These are phyloP conservation scores for Rallus crepitans DNA, from an alignment of 2,797 vertebrate genomes.

Conservation along the genomic window DNA sequence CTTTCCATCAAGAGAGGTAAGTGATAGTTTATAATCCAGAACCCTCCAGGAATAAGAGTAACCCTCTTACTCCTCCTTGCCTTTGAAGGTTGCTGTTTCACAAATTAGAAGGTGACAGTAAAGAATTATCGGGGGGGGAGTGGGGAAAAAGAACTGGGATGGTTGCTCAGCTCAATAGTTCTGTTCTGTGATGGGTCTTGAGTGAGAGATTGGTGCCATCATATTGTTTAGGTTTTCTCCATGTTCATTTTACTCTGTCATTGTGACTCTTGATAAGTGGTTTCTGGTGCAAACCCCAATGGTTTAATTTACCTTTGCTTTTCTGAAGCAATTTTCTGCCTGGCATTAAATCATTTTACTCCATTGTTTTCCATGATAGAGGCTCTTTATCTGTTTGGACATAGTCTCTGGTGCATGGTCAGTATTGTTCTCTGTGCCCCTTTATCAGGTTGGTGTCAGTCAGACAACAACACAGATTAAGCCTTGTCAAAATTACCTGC, in stretches of 20 bases:
- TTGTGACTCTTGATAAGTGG: background rate
- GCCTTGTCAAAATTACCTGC: background rate
- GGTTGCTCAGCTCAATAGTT: background rate
- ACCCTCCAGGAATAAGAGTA: too few relatives aligned
- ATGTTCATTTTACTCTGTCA: background rate
- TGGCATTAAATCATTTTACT: background rate
- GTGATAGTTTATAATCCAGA: background rate
- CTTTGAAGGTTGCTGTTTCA: background rate
- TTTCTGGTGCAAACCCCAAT: background rate
- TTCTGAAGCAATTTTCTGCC: background rate
- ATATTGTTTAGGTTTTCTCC: fast-evolving
- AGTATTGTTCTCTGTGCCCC: background rate
- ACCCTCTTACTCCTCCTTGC: background rate
- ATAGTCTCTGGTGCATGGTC: background rate
- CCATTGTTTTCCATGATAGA: background rate
- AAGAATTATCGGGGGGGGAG: background rate
- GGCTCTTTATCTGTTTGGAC: background rate
- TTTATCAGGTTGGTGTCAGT: background rate
- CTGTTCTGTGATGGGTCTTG: background rate
- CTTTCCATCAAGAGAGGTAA: background rate
- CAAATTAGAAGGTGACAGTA: background rate
- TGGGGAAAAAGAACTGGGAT: background rate
- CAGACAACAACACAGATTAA: background rate
- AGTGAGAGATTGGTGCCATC: fast-evolving
- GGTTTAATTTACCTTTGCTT: background rate